Evolutionary conservation across 2,113 vertebrate genomes (phyloP), one percentile per base, ranked within the genome.

Genomic region (Neolamprologus fasciatus): DNA sequence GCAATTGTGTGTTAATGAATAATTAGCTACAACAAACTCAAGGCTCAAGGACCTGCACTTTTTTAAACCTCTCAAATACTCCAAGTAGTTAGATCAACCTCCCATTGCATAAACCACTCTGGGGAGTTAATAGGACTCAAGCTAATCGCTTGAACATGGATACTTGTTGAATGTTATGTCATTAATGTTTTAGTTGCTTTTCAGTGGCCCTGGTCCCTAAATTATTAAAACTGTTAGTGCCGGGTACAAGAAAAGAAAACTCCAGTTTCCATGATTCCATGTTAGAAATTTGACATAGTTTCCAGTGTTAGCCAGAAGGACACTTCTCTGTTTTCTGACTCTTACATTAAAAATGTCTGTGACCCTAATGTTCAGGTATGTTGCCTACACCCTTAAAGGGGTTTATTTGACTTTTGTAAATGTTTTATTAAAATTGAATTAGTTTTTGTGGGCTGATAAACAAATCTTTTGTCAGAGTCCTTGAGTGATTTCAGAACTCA

Each of bases 181-280:
- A 94, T 95, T 78, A 93, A 94, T 95, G 91, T 95, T 95, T 96
- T 10, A 96, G 80, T 28, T 50, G 33, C 3, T 54, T 91, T 93
- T 88, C 92, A 84, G 86, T 85, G 89, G 82, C 91, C 50, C 82
- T 23, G 51, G 47, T 83, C 86, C 83, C 21, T 96, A 89, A 95
- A 95, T 95, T 90, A 95, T 96, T 95, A 76, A 94, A 73, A 73
- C 11, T 8, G 81, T 91, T 91, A 84, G 61, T 66, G 61, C 9
- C 31, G 1, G 31, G 9, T 35, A 37, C 33, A 37, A 80, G 45
- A 63, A 45, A 58, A 61, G 37, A 71, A 28, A 68, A 55, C 12
- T 68, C 81, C 23, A 63, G 79, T 58, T 83, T 81, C 57, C 40
- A 26, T 58, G 37, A 76, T 40, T 90, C 31, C 51, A 82, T 57